Percentiles rank a stretch among this genome's conserved stretches.
These are phyloP conservation scores for Onchidella celtica DNA, from an alignment of 2,888 invertebrate genomes.

Conservation along the genomic window DNA sequence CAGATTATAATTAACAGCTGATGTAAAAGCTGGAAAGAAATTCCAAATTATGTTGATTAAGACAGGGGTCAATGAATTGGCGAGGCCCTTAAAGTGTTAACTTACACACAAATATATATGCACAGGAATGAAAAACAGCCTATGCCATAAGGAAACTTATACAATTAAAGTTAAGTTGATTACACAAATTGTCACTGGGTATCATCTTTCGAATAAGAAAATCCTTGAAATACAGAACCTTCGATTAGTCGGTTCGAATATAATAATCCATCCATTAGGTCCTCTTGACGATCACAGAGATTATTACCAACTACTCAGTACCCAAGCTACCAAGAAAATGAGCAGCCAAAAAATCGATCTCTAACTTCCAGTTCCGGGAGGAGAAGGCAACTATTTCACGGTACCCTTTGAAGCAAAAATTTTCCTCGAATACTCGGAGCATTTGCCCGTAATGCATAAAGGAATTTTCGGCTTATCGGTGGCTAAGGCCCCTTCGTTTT, in stretches of 20 bases:
- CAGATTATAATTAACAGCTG: no score
- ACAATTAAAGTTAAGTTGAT: no score
- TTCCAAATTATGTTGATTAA: no score
- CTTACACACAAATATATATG: no score
- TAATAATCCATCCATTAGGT: background rate
- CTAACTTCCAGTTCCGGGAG: background rate
- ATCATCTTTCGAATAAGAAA: background rate
- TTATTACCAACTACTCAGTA: background rate
- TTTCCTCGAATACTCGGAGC: background rate
- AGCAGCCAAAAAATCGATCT: conserved; percentile 6
- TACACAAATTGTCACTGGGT: background rate
- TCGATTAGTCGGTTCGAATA: background rate
- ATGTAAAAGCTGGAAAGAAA: no score
- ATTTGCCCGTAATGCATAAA: conserved; percentile 13
- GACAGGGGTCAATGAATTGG: no score
- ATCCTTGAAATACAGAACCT: background rate
- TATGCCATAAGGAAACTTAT: no score
- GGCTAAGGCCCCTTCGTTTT: conserved; percentile 6
- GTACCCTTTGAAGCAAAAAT: conserved; percentile 17
- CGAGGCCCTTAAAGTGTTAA: no score
- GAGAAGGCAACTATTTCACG: conserved; percentile 5
- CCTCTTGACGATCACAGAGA: background rate
- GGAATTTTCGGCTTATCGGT: conserved; percentile 27
- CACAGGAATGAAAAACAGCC: no score
- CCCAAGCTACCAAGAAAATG: background rate